Base-by-base conservation (phyloP, 1,140 invertebrate species). In the Panonychus citri region DNA sequence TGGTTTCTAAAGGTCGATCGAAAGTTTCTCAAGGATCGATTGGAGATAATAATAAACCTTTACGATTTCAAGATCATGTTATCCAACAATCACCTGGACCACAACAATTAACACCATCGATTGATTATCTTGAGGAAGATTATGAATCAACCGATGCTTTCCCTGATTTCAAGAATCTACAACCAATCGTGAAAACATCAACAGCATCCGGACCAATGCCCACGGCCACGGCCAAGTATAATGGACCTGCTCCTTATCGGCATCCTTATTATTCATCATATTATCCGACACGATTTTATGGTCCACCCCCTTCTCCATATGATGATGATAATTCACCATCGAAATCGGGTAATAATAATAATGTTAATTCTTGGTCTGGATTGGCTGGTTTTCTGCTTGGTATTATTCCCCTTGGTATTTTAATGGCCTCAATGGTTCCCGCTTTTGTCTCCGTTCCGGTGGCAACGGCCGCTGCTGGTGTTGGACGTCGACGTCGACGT, bases 321-420 rank as follows among this genome's bases (percentile, higher is more conserved):
- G 43, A 46, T n/a, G 43, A 24, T 19, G 43, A 46, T 21, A 19
- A n/a, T 10, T n/a, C 43, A n/a, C 43, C 43, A 46, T 10, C 15
- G 10, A 46, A 46, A 46, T 46, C 43, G 10, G 12, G 30, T n/a
- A 13, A 40, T 13, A 17, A 13, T n/a, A 21, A n/a, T 15, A 24
- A 24, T 17, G 25, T 54, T 15, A 24, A 54, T 15, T 54, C 43
- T 12, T 57, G 55, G 55, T 30, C 46, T 13, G 48, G 48, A 21
- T 21, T 57, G n/a, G 49, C 55, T 4, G 55, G 55, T 26, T 51
- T 57, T n/a, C 28, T 57, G 13, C 55, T 57, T 2, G 55, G 55
- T 17, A 50, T 57, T 15, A 19, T 57, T 21, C 55, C 55, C 8
- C 46, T 57, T n/a, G 55, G 46, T 3, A 57, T 57, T 40, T 28